Evolutionary conservation across 2,113 vertebrate genomes (phyloP), one percentile per base, ranked within the genome.

Genomic region (Erpornis zantholeuca): DNA sequence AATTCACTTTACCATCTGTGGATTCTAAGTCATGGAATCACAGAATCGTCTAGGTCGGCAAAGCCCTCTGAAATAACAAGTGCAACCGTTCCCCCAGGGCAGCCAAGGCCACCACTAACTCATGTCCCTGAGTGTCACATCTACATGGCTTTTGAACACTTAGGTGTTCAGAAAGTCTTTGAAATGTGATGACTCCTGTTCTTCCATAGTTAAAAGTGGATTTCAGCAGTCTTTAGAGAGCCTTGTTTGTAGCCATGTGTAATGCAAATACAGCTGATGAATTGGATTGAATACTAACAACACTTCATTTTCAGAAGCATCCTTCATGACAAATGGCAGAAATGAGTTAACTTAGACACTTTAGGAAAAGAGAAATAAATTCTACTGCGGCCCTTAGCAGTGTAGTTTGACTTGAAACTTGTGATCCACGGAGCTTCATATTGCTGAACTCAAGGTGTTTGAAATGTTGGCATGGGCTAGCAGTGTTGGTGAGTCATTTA

Each of bases 291-390:
- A 75, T 59, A 18, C 17, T 57, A 44, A 25, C 59, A 93, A 9
- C 53, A 15, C 68, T 93, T 79, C 54, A 38, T 90, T 95, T 94
- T 93, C 76, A 86, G 90, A 91, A 78, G 81, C 77, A 40, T 83
- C 66, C 52, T 64, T 65, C 64, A n/a, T 27, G 6, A 69, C 49
- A 44, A 53, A 54, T 70, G 59, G 82, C 64, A 87, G 28, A 40
- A 69, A 86, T 90, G 17, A 15, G 15, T 86, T 82, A 76, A 70
- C 44, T 79, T 65, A 29, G 42, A 72, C 45, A 24, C 60, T 80
- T 80, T 45, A 21, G 65, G 36, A 45, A 40, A 85, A 69, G 14
- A 23, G 25, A 79, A 84, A 87, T 73, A 59, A 83, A 49, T 85
- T 76, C 29, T 20, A 21, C 29, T 76, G 22, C 31, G 18, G 38